Evolutionary conservation across 2,797 vertebrate genomes (phyloP).

Genomic region (Hephaestus fuliginosus): DNA sequence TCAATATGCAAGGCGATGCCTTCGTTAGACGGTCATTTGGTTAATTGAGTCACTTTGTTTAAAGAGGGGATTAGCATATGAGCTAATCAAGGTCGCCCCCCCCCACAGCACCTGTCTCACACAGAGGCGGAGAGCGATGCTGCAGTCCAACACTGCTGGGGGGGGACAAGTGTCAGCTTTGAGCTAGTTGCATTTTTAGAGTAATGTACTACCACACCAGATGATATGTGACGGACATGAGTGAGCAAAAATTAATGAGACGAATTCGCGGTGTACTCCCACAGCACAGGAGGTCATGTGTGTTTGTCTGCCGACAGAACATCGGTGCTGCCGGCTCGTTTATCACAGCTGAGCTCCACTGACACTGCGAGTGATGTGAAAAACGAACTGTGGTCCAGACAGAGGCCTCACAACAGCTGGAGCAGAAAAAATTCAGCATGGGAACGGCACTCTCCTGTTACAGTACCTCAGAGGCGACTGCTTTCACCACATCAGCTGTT

Average conservation of each 20-base stretch:
- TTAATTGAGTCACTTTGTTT: constrained; percentile 71
- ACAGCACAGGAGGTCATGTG: constrained; percentile 34
- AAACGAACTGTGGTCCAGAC: constrained; percentile 5
- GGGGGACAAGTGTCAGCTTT: constrained; percentile 1
- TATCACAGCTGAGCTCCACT: constrained; percentile 52
- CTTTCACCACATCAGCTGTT: constrained; percentile 10
- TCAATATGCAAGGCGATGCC: constrained; percentile 42
- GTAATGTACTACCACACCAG: not conserved
- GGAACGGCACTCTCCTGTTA: not conserved
- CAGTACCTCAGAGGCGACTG: not conserved
- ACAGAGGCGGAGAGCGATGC: not conserved
- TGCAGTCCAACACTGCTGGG: not conserved
- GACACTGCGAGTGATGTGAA: constrained; percentile 16
- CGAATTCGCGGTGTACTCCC: not conserved
- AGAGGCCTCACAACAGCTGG: constrained; percentile 28
- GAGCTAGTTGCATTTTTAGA: not conserved
- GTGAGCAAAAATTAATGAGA: constrained; percentile 4
- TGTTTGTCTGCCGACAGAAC: constrained; percentile 19
- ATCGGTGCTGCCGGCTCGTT: constrained; percentile 8
- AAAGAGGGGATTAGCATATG: constrained; percentile 60
- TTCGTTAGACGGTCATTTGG: constrained; percentile 48
- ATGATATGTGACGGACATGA: constrained; percentile 16
- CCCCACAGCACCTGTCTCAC: constrained; percentile 19
- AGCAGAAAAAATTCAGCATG: constrained; percentile 1
- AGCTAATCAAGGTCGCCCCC: constrained; percentile 51